phyloP scores from a whole-genome alignment of 2,797 vertebrate species.

The Anguilla megastoma region DNA sequence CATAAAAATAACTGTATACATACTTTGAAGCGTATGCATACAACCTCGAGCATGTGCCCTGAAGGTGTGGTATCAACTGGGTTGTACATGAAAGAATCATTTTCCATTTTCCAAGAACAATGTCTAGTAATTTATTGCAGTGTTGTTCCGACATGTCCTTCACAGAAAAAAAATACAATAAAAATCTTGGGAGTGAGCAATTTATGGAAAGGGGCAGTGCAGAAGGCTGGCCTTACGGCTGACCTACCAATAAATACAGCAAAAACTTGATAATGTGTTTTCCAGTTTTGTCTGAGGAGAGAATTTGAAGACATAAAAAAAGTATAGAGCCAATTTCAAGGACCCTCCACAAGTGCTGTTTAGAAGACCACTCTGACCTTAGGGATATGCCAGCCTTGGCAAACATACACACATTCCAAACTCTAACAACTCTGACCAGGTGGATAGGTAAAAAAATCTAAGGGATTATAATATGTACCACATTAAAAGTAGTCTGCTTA shows the following conservation, averaged over 20 bases:
- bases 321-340: not conserved
- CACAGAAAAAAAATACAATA: not conserved
- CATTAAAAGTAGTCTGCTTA: not conserved
- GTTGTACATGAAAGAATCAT: not conserved
- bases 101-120: not conserved
- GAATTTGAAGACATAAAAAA: not conserved
- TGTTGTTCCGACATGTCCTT: slow-evolving; percentile 2
- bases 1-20: not conserved
- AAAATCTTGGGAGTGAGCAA: not conserved
- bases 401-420: not conserved
- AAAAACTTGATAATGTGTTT: not conserved
- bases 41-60: not conserved
- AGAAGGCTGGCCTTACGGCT: not conserved
- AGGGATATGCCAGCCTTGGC: not conserved
- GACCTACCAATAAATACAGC: not conserved
- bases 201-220: slow-evolving; percentile 4
- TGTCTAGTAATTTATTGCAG: not conserved
- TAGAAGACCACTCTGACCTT: not conserved
- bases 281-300: not conserved
- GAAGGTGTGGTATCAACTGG: not conserved
- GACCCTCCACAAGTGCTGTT: not conserved
- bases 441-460: not conserved
- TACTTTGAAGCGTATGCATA: no score
- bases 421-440: not conserved
- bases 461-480: not conserved